Conservation (phyloP, 2,888 invertebrate genomes). For the Tachina grossa region DNA sequence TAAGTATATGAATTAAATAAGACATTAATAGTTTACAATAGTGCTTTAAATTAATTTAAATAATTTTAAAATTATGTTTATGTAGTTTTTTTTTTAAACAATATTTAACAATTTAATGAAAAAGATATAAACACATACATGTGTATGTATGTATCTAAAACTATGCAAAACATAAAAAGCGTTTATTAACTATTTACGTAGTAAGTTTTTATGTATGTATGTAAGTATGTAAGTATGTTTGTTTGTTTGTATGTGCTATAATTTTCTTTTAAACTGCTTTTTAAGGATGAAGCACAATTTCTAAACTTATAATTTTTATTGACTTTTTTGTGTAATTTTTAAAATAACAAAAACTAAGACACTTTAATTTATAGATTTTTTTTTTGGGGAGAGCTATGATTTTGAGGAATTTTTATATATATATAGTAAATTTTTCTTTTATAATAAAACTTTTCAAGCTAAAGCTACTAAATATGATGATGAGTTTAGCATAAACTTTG, state of each 20-base stretch:
- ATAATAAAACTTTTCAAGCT: constrained; percentile 38
- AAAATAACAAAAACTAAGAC: constrained; percentile 78
- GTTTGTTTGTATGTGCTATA: constrained; percentile 4
- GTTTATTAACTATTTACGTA: constrained; percentile 7
- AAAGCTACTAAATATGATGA: constrained; percentile 54
- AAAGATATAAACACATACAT: neutral
- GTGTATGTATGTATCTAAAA: constrained; percentile 6
- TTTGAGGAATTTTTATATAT: constrained; percentile 16
- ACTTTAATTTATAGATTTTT: constrained; percentile 74
- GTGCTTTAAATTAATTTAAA: constrained; percentile 20
- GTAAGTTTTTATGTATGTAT: neutral
- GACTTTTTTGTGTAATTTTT: constrained; percentile 19
- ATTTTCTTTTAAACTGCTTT: neutral
- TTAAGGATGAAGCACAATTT: constrained; percentile 38
- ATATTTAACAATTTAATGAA: constrained; percentile 50
- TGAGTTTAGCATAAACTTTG: constrained; percentile 38
- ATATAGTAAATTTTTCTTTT: neutral
- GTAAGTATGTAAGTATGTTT: neutral
- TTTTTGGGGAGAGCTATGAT: constrained; percentile 25
- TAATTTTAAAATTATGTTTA: constrained; percentile 8
- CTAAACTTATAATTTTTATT: constrained; percentile 51
- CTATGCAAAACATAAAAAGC: constrained; percentile 54
- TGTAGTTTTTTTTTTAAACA: constrained; percentile 15
- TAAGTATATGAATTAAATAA: constrained; percentile 29
- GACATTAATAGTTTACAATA: constrained; percentile 43